Evolutionary conservation across 2,888 invertebrate genomes (phyloP).

Genomic region (Oscheius sp.): DNA sequence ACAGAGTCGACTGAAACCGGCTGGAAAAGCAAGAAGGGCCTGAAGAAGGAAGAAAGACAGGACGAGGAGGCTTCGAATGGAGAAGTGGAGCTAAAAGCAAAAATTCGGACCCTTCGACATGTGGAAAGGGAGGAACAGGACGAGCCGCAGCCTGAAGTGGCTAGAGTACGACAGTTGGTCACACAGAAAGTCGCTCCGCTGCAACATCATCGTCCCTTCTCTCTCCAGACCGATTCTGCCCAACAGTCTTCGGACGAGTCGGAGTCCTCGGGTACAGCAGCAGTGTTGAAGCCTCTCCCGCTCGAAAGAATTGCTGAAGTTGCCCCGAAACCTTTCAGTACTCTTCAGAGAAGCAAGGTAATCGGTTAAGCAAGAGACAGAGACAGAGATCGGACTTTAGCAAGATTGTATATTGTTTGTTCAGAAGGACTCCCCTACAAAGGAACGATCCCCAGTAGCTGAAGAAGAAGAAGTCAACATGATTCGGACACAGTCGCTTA

Average conservation of each 20-base stretch:
- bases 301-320: slow-evolving; percentile 26
- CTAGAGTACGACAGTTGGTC: slow-evolving; percentile 66
- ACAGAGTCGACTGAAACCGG: slow-evolving; percentile 45
- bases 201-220: slow-evolving; percentile 72
- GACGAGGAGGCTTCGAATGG: slow-evolving; percentile 39
- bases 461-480: slow-evolving; percentile 41
- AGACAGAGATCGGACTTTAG: background rate
- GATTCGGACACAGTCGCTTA: slow-evolving; percentile 63
- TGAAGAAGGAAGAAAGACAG: slow-evolving; percentile 18
- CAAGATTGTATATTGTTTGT: slow-evolving; percentile 3
- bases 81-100: slow-evolving; percentile 62
- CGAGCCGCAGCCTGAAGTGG: slow-evolving; percentile 50
- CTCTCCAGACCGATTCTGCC: slow-evolving; percentile 51
- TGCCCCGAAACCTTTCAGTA: slow-evolving; percentile 40
- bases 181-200: slow-evolving; percentile 72
- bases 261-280: slow-evolving; percentile 41
- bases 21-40: slow-evolving; percentile 26
- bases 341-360: slow-evolving; percentile 41
- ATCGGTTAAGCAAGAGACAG: background rate
- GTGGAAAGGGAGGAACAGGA: slow-evolving; percentile 51
- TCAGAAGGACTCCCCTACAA: slow-evolving; percentile 41
- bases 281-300: slow-evolving; percentile 11
- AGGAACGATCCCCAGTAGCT: slow-evolving; percentile 30
- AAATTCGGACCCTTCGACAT: slow-evolving; percentile 64
- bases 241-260: slow-evolving; percentile 37